Conservation (phyloP, 2,797 vertebrate species). For the Falco biarmicus region DNA sequence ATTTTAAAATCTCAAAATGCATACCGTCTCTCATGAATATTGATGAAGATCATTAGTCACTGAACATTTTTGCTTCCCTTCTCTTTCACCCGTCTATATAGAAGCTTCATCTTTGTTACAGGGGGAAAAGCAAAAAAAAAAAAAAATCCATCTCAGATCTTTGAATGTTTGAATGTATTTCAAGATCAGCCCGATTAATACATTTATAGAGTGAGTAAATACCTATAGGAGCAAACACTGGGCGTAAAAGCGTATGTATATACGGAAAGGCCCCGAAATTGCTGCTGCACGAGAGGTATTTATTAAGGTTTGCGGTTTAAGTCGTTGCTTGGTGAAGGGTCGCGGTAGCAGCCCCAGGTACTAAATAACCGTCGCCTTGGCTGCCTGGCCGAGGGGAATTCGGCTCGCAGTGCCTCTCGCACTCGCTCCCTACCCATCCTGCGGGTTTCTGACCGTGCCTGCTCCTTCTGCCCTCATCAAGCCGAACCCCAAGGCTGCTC, state of each 20-base stretch:
- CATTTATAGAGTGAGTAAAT: not conserved
- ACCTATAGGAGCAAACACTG: not conserved
- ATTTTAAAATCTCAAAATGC: slow-evolving; percentile 41
- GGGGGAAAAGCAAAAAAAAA: not conserved
- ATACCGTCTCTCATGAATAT: slow-evolving; percentile 62
- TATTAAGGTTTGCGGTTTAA: not conserved
- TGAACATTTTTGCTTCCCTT: slow-evolving; percentile 63
- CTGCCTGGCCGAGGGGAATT: not conserved
- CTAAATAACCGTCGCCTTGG: rapidly evolving
- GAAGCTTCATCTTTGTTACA: slow-evolving; percentile 55
- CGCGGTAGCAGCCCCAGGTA: not conserved
- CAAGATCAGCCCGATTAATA: slow-evolving; percentile 12
- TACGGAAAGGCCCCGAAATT: rapidly evolving
- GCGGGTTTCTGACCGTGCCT: not conserved
- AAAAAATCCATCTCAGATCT: not conserved
- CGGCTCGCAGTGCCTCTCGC: rapidly evolving
- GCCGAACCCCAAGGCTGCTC: not conserved
- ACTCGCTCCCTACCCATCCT: rapidly evolving
- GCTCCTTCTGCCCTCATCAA: not conserved
- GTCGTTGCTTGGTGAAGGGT: not conserved
- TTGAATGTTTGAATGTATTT: not conserved
- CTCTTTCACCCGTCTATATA: slow-evolving; percentile 20
- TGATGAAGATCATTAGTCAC: slow-evolving; percentile 70
- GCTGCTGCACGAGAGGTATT: not conserved
- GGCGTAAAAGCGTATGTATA: not conserved